Conservation (phyloP, 1,140 invertebrate species). For the Achatina immaculata region DNA sequence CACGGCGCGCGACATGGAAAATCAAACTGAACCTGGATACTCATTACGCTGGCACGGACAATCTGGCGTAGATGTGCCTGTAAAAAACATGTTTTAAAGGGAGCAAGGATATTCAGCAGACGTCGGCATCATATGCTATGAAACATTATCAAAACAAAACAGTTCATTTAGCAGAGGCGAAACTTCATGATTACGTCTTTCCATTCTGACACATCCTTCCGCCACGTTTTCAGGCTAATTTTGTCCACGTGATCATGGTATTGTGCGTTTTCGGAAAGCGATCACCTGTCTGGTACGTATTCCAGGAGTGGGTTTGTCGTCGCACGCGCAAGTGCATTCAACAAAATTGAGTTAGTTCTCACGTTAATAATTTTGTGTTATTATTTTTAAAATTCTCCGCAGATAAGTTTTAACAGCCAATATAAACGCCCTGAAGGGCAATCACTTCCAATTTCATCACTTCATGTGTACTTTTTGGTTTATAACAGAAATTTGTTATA, state of each 20-base stretch:
- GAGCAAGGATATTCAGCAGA: background rate
- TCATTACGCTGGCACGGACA: background rate
- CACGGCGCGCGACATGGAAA: background rate
- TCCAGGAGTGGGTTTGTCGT: background rate
- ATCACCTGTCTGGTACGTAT: conserved; percentile 3
- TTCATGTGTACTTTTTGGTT: too few relatives aligned
- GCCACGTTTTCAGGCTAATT: conserved; percentile 9
- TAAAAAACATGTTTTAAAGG: background rate
- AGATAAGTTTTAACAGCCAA: too few relatives aligned
- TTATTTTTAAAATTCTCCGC: too few relatives aligned
- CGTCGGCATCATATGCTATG: background rate
- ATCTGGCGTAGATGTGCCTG: background rate
- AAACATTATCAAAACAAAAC: background rate
- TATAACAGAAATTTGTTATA: too few relatives aligned
- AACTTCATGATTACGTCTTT: background rate
- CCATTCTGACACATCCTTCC: background rate
- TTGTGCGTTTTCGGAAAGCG: conserved; percentile 2
- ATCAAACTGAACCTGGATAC: background rate
- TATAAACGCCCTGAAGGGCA: too few relatives aligned
- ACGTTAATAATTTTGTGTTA: too few relatives aligned
- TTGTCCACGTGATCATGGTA: background rate
- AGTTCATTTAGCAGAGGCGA: background rate
- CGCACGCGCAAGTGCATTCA: background rate
- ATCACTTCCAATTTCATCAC: too few relatives aligned
- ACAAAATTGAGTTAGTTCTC: background rate